Percentiles rank a stretch among this genome's conserved stretches.
Evolutionary conservation across 2,797 vertebrate genomes (phyloP).

Genomic region (Chelidonichthys spinosus): DNA sequence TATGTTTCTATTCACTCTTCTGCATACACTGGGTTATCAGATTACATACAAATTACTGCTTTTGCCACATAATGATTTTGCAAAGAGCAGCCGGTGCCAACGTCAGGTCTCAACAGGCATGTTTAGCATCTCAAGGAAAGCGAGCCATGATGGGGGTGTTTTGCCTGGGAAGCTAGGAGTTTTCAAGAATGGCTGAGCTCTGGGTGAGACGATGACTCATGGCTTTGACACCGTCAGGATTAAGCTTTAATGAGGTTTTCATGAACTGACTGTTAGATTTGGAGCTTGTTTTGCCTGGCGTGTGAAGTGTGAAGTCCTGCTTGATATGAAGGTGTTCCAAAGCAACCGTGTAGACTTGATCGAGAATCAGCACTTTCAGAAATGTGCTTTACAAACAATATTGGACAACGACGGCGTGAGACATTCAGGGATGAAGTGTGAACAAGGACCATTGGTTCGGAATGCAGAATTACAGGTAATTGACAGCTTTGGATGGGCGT

Average conservation of each 20-base stretch:
- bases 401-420: slow-evolving; percentile 12
- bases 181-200: slow-evolving; percentile 29
- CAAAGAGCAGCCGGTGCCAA: neutral
- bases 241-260: slow-evolving; percentile 55
- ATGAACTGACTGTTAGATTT: slow-evolving; percentile 35
- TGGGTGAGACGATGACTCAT: slow-evolving; percentile 45
- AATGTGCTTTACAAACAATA: slow-evolving; percentile 19
- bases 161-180: slow-evolving; percentile 26
- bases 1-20: slow-evolving; percentile 3
- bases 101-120: slow-evolving; percentile 58
- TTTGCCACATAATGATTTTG: slow-evolving; percentile 35
- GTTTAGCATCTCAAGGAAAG: slow-evolving; percentile 34
- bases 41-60: neutral
- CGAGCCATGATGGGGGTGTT: slow-evolving; percentile 15
- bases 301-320: slow-evolving; percentile 15
- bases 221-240: slow-evolving; percentile 47
- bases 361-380: slow-evolving; percentile 4
- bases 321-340: slow-evolving; percentile 24
- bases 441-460: slow-evolving; percentile 55
- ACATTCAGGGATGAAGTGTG: slow-evolving; percentile 32
- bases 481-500: slow-evolving; percentile 66
- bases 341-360: slow-evolving; percentile 9
- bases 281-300: slow-evolving; percentile 9
- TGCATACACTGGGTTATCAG: neutral
- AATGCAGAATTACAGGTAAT: slow-evolving; percentile 83